phyloP scores from a whole-genome alignment of 92 coral and sea anemone species.

The Siderastrea siderea region DNA sequence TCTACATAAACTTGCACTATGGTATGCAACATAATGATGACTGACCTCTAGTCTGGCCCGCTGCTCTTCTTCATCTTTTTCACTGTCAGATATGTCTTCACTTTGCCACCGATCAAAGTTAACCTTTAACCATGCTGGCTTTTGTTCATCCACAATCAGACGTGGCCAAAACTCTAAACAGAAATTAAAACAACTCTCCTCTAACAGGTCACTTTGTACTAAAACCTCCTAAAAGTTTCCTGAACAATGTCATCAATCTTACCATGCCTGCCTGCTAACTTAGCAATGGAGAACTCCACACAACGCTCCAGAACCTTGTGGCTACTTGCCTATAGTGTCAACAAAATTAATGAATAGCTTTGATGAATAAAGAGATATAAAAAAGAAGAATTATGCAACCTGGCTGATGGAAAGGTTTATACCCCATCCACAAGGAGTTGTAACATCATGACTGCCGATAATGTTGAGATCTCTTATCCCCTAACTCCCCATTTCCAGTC shows the following conservation, averaged over 20 bases:
- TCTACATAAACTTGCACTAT: no score
- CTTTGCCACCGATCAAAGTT: constrained; percentile 91
- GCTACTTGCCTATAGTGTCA: constrained; percentile 67
- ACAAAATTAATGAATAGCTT: background rate
- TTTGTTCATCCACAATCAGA: constrained; percentile 72
- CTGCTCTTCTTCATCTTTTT: constrained; percentile 60
- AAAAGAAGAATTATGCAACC: background rate
- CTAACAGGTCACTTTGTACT: background rate
- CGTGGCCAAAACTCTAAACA: constrained; percentile 83
- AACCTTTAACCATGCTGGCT: constrained; percentile 87
- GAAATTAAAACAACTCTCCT: background rate
- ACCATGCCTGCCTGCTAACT: constrained; percentile 70
- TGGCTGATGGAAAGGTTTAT: no score
- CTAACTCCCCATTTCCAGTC: no score
- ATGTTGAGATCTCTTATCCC: no score
- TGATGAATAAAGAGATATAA: no score
- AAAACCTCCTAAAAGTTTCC: background rate
- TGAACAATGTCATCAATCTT: background rate
- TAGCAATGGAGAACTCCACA: constrained; percentile 86
- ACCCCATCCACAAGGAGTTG: no score
- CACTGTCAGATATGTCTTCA: constrained; percentile 83
- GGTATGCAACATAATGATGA: background rate
- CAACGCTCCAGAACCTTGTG: constrained; percentile 87
- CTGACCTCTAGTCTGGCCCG: constrained; percentile 55
- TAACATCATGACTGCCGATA: no score